phyloP scores from a whole-genome alignment of 2,797 vertebrate species.

The Malacoctenus gilli region DNA sequence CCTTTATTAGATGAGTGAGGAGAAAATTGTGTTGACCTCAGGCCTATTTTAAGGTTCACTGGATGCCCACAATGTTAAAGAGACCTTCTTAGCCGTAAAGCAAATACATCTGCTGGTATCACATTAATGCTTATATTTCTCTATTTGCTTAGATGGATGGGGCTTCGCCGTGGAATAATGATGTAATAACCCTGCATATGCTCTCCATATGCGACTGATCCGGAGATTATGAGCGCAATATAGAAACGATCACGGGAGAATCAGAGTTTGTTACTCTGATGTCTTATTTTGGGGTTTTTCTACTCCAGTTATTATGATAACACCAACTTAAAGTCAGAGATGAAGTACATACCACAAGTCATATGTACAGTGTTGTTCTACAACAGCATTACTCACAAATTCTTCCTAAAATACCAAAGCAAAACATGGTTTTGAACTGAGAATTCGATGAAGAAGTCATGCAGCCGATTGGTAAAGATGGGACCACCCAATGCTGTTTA shows the following conservation, averaged over 20 bases:
- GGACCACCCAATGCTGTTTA: too few species aligned
- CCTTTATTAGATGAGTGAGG: slow-evolving; percentile 45
- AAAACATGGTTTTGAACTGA: too few species aligned
- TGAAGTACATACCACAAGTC: background rate
- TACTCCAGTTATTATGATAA: slow-evolving; percentile 10
- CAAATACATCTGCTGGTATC: slow-evolving; percentile 24
- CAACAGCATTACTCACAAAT: too few species aligned
- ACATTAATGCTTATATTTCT: slow-evolving; percentile 25
- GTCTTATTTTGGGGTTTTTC: slow-evolving; percentile 15
- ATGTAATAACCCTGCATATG: slow-evolving; percentile 55
- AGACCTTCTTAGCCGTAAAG: slow-evolving; percentile 10
- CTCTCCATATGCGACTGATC: slow-evolving; percentile 52
- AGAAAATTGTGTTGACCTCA: slow-evolving; percentile 36
- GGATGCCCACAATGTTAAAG: slow-evolving; percentile 45
- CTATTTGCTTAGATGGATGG: slow-evolving; percentile 40
- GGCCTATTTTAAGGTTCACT: slow-evolving; percentile 59
- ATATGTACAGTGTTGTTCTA: background rate
- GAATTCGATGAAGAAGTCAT: too few species aligned
- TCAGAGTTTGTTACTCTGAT: slow-evolving; percentile 11
- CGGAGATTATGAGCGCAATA: slow-evolving; percentile 24
- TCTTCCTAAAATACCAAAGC: too few species aligned
- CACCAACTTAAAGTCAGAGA: background rate
- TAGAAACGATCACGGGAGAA: slow-evolving; percentile 10
- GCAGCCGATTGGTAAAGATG: too few species aligned
- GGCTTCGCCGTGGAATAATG: slow-evolving; percentile 45